A percentile compares a stretch with the other conserved stretches of the same genome.
These are phyloP conservation scores for Metopia argyrocephala DNA, from an alignment of 2,888 invertebrate species.

Conservation along the genomic window DNA sequence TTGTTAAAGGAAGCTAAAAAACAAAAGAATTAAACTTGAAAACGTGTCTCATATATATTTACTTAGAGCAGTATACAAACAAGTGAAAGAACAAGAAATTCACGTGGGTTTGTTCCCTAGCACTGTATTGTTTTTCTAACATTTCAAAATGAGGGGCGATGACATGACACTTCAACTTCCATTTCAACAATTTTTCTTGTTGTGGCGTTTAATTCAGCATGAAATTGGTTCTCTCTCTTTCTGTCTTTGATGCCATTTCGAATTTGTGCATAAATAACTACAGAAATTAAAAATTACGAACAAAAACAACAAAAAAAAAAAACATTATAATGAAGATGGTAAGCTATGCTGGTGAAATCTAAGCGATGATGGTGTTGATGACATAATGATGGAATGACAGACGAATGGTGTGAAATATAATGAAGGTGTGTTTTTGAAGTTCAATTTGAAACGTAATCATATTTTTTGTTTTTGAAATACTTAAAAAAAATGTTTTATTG, in stretches of 20 bases:
- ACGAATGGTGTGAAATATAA: not conserved
- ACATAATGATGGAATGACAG: not conserved
- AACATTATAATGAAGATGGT: conserved; percentile 19
- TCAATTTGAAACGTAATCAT: conserved; percentile 43
- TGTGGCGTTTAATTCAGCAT: conserved; percentile 76
- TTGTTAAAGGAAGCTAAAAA: conserved; percentile 51
- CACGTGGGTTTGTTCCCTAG: conserved; percentile 33
- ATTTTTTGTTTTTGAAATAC: not conserved
- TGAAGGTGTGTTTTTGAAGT: conserved; percentile 55
- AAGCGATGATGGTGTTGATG: not conserved
- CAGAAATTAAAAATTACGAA: not conserved
- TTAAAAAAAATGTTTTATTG: not conserved
- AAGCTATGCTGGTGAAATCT: not conserved
- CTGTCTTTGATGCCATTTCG: conserved; percentile 7
- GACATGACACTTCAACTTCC: conserved; percentile 76
- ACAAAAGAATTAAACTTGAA: conserved; percentile 58
- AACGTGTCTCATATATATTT: too few relatives aligned
- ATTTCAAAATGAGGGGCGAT: conserved; percentile 64
- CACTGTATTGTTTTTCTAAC: not conserved
- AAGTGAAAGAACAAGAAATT: conserved; percentile 34
- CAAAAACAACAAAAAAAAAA: not conserved
- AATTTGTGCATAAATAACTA: conserved; percentile 37
- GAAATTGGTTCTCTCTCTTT: conserved; percentile 74
- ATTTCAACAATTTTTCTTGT: conserved; percentile 67
- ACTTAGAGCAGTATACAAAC: conserved; percentile 6